Evolutionary conservation across 2,113 vertebrate genomes (phyloP).

Genomic region (Oncorhynchus mykiss): DNA sequence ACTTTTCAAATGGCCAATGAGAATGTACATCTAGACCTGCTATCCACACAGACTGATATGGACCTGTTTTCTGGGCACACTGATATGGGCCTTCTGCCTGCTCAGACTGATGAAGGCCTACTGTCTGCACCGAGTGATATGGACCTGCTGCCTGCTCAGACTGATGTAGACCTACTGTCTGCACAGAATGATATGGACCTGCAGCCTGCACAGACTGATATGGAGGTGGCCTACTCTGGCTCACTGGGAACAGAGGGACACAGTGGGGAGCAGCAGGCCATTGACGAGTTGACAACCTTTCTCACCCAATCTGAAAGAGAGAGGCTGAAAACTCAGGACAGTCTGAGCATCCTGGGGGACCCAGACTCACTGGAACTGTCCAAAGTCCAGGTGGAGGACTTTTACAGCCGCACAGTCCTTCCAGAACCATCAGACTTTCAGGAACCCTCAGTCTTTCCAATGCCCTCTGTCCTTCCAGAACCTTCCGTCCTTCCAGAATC

Average conservation of each 20-base stretch:
- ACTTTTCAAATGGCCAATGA: slow-evolving; percentile 2
- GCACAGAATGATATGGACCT: background rate
- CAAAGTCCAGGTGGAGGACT: slow-evolving; percentile 26
- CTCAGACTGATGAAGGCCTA: background rate
- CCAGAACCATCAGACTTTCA: slow-evolving; percentile 67
- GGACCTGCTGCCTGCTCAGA: slow-evolving; percentile 65
- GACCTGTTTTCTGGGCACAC: background rate
- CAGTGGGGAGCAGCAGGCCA: slow-evolving; percentile 38
- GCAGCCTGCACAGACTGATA: slow-evolving; percentile 73
- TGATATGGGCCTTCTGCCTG: background rate
- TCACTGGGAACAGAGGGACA: slow-evolving; percentile 12
- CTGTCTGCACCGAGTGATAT: background rate
- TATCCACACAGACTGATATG: background rate
- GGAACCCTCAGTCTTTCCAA: slow-evolving; percentile 49
- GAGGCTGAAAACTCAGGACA: slow-evolving; percentile 64
- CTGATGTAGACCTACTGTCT: slow-evolving; percentile 14
- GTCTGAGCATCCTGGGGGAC: slow-evolving; percentile 34
- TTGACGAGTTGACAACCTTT: slow-evolving; percentile 37
- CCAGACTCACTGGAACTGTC: slow-evolving; percentile 61
- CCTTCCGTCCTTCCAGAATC: too few species aligned
- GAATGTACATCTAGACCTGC: background rate
- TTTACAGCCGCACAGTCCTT: slow-evolving; percentile 18
- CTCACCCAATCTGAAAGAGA: slow-evolving; percentile 68
- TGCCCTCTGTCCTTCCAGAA: background rate
- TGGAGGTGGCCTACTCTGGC: slow-evolving; percentile 53